A percentile compares a stretch with the other conserved stretches of the same genome.
phyloP scores from a whole-genome alignment of 2,113 vertebrate species.

The Pseudorhombus dupliciocellatus region DNA sequence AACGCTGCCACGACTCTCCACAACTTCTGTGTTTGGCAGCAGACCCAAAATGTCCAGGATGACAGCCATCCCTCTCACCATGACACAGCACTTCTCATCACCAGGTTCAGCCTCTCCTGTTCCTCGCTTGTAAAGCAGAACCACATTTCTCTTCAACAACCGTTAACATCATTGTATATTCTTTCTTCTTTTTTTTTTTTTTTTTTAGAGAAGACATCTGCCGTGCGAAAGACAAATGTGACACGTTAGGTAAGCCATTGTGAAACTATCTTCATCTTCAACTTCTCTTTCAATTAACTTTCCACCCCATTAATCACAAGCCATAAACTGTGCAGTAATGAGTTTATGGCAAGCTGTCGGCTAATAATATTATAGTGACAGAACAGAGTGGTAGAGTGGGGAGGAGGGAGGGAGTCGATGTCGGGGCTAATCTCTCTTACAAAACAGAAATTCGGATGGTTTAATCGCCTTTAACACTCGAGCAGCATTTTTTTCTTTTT shows the following conservation, averaged over 20 bases:
- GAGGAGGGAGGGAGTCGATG: conserved; percentile 37
- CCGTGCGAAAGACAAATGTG: conserved; percentile 94
- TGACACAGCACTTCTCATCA: conserved; percentile 96
- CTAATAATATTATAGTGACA: conserved; percentile 70
- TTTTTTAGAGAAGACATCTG: conserved; percentile 95
- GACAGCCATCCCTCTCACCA: conserved; percentile 93
- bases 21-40: conserved; percentile 97
- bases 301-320: conserved; percentile 33
- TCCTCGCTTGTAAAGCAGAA: neutral
- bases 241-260: conserved; percentile 92
- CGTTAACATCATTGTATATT: neutral
- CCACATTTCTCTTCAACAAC: neutral
- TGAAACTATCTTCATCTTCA: conserved; percentile 24
- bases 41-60: conserved; percentile 89
- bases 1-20: conserved; percentile 92
- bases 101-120: conserved; percentile 82
- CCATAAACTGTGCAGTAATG: conserved; percentile 55
- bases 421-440: conserved; percentile 63
- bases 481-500: conserved; percentile 11
- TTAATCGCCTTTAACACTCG: conserved; percentile 58
- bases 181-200: conserved; percentile 1
- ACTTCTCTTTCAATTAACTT: conserved; percentile 39
- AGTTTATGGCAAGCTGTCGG: conserved; percentile 65
- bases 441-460: conserved; percentile 60
- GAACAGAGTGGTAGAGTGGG: conserved; percentile 57